phyloP scores from a whole-genome alignment of 2,888 invertebrate genomes.

The Luffia ferchaultella region DNA sequence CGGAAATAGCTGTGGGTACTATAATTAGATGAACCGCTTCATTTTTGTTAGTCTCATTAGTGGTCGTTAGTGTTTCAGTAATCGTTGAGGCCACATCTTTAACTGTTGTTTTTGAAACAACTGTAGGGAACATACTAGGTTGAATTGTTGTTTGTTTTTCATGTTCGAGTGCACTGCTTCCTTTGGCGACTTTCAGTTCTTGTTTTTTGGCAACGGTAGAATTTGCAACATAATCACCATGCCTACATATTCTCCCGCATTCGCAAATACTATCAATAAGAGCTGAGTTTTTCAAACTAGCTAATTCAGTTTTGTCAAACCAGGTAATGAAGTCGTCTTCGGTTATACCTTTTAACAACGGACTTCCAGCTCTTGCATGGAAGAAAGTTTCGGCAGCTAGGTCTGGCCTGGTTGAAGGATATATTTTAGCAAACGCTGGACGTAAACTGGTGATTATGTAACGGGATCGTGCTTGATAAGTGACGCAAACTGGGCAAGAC shows the following conservation, averaged over 20 bases:
- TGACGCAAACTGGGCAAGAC: conserved; percentile 69
- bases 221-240: conserved; percentile 33
- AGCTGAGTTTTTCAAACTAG: conserved; percentile 45
- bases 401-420: conserved; percentile 69
- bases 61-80: conserved; percentile 10
- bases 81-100: conserved; percentile 11
- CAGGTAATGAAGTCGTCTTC: conserved; percentile 73
- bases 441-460: conserved; percentile 69
- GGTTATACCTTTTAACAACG: conserved; percentile 66
- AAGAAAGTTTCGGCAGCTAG: conserved; percentile 71
- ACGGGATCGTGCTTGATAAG: conserved; percentile 65
- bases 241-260: conserved; percentile 58
- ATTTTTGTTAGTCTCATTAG: conserved; percentile 11
- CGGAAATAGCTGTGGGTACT: conserved; percentile 33
- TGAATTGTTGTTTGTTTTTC: conserved; percentile 1
- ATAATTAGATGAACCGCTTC: conserved; percentile 33
- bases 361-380: conserved; percentile 68
- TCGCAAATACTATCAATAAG: conserved; percentile 62
- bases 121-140: not conserved
- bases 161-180: conserved; percentile 12
- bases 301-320: conserved; percentile 68
- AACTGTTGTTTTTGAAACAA: conserved; percentile 9
- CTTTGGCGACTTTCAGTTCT: conserved; percentile 33
- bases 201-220: conserved; percentile 11
- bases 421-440: conserved; percentile 70